Evolutionary conservation across 1,140 invertebrate genomes (phyloP), one percentile per base, ranked within the genome.

Genomic region (Eciton burchellii): DNA sequence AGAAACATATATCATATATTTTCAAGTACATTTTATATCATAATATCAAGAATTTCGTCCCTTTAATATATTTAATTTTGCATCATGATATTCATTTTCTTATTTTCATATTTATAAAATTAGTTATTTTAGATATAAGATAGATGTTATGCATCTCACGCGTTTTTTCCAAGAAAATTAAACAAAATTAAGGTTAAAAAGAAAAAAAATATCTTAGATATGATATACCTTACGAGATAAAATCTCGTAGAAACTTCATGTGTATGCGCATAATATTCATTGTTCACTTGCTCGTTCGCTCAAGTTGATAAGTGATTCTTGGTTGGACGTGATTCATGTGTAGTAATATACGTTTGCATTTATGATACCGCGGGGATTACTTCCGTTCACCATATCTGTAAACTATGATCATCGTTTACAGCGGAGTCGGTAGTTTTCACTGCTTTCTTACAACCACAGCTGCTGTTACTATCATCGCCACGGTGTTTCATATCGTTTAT

Each of bases 311-410:
- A 49, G 24, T 63, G 63, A 77, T 77, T 47, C 73, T 66, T 47
- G 82, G 56, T 60, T 73, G 72, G 57, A 84, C 59, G 84, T 85
- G 77, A 84, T 84, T 65, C 82, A 60, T 14, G 24, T 16, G 65
- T 57, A 41, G 62, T 76, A 60, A 85, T 85, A 74, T 79, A 85
- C 59, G 73, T 43, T 63, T 21, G 81, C 56, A 62, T 84, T 84
- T 77, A 85, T 84, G 59, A 68, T 59, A 12, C 65, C 14, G 43
- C 19, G 29, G 45, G 84, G 73, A 85, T 85, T 79, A 85, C 82
- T 76, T 84, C 84, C 84, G 62, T 84, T 84, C 82, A 63, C 54
- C 83, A 66, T 56, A 29, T 54, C 35, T 29, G 41, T 29, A 54
- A 62, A 76, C 49, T 57, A 52, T n/a, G 56, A 63, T 24, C 60